A percentile compares a stretch with the other conserved stretches of the same genome.
Evolutionary conservation across 2,113 vertebrate species (phyloP).

Genomic region (Epinephelus fuscoguttatus): DNA sequence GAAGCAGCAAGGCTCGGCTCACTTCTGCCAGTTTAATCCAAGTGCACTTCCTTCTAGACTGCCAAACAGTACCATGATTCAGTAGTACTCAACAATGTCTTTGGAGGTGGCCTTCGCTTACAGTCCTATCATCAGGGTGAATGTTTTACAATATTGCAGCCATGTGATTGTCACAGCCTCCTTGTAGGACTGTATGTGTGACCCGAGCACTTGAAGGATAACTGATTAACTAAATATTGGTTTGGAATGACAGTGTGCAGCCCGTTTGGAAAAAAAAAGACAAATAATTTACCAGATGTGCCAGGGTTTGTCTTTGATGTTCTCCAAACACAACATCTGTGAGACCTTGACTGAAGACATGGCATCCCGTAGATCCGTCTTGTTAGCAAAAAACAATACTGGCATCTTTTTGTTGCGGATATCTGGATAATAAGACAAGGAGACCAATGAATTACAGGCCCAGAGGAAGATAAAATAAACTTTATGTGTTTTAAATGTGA

Average conservation of each 20-base stretch:
- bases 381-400: conserved; percentile 97
- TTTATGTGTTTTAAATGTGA: too few species aligned
- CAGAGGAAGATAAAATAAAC: background rate
- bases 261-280: background rate
- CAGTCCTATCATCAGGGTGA: background rate
- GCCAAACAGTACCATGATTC: background rate
- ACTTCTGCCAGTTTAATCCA: conserved; percentile 7
- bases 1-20: background rate
- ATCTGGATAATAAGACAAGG: conserved; percentile 81
- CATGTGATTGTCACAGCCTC: background rate
- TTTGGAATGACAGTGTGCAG: background rate
- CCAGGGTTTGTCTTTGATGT: conserved; percentile 98
- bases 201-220: too few species aligned
- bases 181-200: background rate
- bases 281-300: conserved; percentile 92
- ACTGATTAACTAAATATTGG: background rate
- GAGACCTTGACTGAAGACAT: conserved; percentile 95
- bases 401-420: conserved; percentile 93
- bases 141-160: background rate
- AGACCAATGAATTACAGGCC: background rate
- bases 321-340: conserved; percentile 94
- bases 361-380: conserved; percentile 96
- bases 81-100: background rate
- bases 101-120: background rate
- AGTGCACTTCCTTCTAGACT: background rate